Conservation (phyloP, 2,113 vertebrate genomes). For the Serinus canaria region DNA sequence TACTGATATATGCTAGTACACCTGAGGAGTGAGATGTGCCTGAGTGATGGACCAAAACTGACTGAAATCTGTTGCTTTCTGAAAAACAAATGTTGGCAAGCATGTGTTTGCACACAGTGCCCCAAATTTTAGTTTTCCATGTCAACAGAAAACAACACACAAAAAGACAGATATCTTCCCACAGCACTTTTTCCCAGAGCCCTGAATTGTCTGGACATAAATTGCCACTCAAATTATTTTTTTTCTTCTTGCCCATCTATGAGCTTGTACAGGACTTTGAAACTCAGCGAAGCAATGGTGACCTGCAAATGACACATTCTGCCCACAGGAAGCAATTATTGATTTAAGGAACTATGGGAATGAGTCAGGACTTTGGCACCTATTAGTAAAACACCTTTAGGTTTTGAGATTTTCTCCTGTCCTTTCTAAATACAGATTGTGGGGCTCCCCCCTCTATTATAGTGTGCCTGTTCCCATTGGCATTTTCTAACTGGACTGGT, state of each 20-base stretch:
- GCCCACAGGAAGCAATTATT: not conserved
- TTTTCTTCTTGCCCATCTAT: not conserved
- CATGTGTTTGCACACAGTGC: not conserved
- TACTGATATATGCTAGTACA: not conserved
- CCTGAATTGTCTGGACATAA: not conserved
- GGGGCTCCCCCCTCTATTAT: fast-evolving
- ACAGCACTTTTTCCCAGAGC: not conserved
- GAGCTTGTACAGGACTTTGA: not conserved
- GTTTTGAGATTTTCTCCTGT: not conserved
- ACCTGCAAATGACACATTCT: not conserved
- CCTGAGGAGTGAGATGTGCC: not conserved
- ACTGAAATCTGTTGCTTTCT: not conserved
- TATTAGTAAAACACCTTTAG: not conserved
- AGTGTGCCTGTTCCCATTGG: fast-evolving
- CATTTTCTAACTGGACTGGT: not conserved
- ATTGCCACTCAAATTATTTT: not conserved
- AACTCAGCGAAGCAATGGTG: not conserved
- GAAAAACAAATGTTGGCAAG: not conserved
- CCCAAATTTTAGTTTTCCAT: not conserved
- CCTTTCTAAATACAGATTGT: not conserved
- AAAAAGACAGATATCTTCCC: not conserved
- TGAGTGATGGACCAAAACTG: not conserved
- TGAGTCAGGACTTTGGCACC: not conserved
- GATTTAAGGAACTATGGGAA: not conserved
- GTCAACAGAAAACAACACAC: not conserved